Evolutionary conservation across 2,888 invertebrate species (phyloP).

Genomic region (Eubasilissa splendida): DNA sequence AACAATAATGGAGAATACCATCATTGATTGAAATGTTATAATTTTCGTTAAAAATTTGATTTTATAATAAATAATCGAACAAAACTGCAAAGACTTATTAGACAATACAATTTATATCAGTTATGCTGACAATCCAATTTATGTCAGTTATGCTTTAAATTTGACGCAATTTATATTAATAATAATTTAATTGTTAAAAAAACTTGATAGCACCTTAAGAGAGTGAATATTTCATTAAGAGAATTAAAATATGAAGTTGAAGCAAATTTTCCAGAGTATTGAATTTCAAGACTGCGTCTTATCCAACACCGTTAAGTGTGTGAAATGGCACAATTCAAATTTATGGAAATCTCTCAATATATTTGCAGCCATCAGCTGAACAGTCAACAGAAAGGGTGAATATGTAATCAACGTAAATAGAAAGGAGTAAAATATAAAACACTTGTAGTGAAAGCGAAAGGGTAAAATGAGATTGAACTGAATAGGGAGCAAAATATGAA

Average conservation of each 20-base stretch:
- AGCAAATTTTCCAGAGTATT: conserved; percentile 41
- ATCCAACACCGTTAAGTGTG: conserved; percentile 15
- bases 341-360: conserved; percentile 18
- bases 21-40: no score
- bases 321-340: conserved; percentile 32
- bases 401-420: conserved; percentile 48
- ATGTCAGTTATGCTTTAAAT: no score
- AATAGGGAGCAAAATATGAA: neutral
- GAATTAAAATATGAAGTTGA: conserved; percentile 11
- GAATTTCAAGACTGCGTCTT: conserved; percentile 28
- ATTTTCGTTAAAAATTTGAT: no score
- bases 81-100: no score
- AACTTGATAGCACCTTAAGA: no score
- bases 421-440: conserved; percentile 23
- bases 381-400: conserved; percentile 46
- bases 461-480: conserved; percentile 12
- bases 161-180: no score
- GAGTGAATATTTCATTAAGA: neutral
- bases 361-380: conserved; percentile 39
- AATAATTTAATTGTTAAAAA: no score
- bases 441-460: conserved; percentile 26
- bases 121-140: no score
- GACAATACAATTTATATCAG: no score
- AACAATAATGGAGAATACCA: no score
- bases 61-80: no score